These are phyloP conservation scores for Dermochelys coriacea DNA, from an alignment of 2,797 vertebrate species.

Conservation along the genomic window DNA sequence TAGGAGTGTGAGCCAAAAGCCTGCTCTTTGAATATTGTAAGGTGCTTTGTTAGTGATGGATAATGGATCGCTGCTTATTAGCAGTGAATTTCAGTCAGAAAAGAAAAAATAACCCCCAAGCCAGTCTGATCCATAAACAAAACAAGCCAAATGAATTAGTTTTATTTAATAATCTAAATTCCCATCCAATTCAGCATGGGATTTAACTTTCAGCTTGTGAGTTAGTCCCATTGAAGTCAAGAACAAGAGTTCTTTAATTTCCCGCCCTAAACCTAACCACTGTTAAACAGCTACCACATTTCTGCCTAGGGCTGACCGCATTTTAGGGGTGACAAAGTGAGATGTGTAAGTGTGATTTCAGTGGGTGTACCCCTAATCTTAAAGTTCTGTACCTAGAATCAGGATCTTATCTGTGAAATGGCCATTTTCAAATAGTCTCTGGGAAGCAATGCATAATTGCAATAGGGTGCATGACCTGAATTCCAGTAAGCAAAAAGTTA, in stretches of 20 bases:
- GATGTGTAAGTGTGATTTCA: not conserved
- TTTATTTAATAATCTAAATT: not conserved
- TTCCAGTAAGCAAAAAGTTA: not conserved
- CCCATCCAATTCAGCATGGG: not conserved
- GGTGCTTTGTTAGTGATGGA: not conserved
- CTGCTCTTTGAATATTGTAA: not conserved
- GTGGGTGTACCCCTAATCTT: fast-evolving
- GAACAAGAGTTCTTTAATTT: not conserved
- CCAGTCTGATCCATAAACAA: not conserved
- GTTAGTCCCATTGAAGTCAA: not conserved
- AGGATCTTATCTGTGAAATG: fast-evolving
- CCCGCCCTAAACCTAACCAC: not conserved
- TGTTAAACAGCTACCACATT: fast-evolving
- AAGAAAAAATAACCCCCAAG: not conserved
- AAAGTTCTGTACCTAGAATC: not conserved
- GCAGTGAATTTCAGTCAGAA: not conserved
- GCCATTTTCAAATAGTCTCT: fast-evolving
- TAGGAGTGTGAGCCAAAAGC: not conserved
- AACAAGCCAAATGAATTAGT: not conserved
- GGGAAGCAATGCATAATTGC: not conserved
- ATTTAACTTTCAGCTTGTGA: fast-evolving
- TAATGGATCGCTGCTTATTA: not conserved
- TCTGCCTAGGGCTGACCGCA: not conserved
- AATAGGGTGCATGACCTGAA: fast-evolving
- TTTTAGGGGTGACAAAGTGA: not conserved